Percentiles rank a stretch among this genome's conserved stretches.
phyloP scores from a whole-genome alignment of 2,888 invertebrate species.

The Machimus atricapillus region DNA sequence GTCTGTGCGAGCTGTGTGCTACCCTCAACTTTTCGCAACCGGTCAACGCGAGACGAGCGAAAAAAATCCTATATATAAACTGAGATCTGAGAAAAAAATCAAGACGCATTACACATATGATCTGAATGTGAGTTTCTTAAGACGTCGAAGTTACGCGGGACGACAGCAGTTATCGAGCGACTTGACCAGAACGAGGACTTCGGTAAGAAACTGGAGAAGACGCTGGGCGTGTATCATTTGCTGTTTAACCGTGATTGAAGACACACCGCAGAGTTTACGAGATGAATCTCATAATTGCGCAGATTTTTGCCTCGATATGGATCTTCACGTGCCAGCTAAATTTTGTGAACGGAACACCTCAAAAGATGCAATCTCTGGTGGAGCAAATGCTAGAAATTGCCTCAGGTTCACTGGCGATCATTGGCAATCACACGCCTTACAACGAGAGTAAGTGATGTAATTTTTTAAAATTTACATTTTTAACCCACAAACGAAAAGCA shows the following conservation, averaged over 20 bases:
- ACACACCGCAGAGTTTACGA: neutral
- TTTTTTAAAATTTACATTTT: neutral
- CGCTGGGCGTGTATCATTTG: neutral
- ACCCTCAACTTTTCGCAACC: too few species aligned
- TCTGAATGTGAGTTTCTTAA: neutral
- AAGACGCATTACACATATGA: neutral
- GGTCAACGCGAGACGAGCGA: too few species aligned
- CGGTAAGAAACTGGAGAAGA: neutral
- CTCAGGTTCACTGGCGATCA: neutral
- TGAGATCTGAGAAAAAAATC: neutral
- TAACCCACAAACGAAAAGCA: neutral
- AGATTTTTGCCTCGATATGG: neutral
- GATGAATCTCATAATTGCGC: neutral
- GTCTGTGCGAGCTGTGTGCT: too few species aligned
- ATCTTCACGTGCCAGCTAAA: neutral
- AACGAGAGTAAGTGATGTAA: constrained; percentile 10
- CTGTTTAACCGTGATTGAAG: neutral
- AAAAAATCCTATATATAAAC: neutral
- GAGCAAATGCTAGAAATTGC: neutral
- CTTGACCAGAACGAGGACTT: neutral
- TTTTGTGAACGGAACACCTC: neutral
- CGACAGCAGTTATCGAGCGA: neutral
- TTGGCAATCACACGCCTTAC: neutral
- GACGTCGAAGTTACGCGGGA: neutral
- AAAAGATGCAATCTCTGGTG: neutral